Percentiles rank a stretch among this genome's conserved stretches.
These are phyloP conservation scores for Scelioninae gen. 1 DNA, from an alignment of 2,888 invertebrate genomes.

Conservation along the genomic window DNA sequence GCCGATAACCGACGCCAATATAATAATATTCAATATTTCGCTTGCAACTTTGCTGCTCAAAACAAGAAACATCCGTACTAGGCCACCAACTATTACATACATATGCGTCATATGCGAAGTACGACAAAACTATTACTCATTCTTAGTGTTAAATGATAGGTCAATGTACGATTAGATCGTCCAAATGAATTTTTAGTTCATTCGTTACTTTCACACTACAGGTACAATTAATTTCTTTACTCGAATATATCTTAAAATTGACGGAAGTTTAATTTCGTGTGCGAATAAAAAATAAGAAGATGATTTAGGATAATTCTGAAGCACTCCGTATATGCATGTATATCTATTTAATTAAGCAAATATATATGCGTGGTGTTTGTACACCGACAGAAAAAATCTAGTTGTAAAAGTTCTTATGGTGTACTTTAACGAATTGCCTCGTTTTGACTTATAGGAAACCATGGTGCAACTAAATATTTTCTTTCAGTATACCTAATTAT, in stretches of 20 bases:
- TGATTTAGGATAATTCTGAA: slow-evolving; percentile 48
- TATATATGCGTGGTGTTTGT: slow-evolving; percentile 42
- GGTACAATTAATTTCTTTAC: slow-evolving; percentile 47
- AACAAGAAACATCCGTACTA: slow-evolving; percentile 71
- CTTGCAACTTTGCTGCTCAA: slow-evolving; percentile 66
- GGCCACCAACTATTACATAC: slow-evolving; percentile 71
- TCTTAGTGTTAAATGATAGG: slow-evolving; percentile 22
- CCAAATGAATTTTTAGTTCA: slow-evolving; percentile 14
- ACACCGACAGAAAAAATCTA: slow-evolving; percentile 63
- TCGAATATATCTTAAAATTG: slow-evolving; percentile 43
- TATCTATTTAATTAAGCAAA: slow-evolving; percentile 59
- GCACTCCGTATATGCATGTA: slow-evolving; percentile 62
- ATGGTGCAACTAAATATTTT: slow-evolving; percentile 56
- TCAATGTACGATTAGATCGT: slow-evolving; percentile 37
- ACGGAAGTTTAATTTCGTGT: slow-evolving; percentile 34
- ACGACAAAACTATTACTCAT: slow-evolving; percentile 58
- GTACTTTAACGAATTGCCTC: slow-evolving; percentile 6
- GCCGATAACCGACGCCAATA: slow-evolving; percentile 79
- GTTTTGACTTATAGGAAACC: slow-evolving; percentile 21
- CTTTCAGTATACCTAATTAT: slow-evolving; percentile 47
- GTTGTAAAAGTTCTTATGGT: slow-evolving; percentile 20
- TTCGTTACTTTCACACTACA: slow-evolving; percentile 57
- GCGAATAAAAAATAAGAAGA: slow-evolving; percentile 9
- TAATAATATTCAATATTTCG: slow-evolving; percentile 73
- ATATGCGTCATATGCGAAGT: slow-evolving; percentile 64